phyloP scores from a whole-genome alignment of 2,797 vertebrate genomes.

The Carduelis carduelis region DNA sequence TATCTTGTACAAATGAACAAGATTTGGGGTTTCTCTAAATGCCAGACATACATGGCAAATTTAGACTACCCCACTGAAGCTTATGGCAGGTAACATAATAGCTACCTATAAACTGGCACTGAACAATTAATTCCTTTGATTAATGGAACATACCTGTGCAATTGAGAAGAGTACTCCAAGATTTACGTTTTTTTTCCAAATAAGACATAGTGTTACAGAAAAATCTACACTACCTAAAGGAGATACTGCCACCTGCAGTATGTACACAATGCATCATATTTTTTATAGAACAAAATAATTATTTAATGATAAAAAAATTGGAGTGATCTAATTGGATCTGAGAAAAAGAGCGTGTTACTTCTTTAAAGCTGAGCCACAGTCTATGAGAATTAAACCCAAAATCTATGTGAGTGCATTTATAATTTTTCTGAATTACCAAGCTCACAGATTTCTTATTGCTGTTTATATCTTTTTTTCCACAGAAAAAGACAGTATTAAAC shows the following conservation, averaged over 20 bases:
- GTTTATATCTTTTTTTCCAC: conserved; percentile 69
- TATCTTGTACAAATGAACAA: not conserved
- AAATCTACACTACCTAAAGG: not conserved
- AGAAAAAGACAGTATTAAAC: conserved; percentile 44
- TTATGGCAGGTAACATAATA: not conserved
- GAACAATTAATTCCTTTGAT: not conserved
- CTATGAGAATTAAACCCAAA: not conserved
- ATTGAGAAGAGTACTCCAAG: not conserved
- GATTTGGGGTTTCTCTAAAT: not conserved
- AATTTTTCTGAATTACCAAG: not conserved
- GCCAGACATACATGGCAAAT: not conserved
- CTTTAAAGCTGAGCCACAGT: not conserved
- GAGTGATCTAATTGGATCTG: conserved; percentile 5
- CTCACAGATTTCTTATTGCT: conserved; percentile 57
- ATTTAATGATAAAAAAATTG: conserved; percentile 1
- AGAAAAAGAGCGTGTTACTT: conserved; percentile 21
- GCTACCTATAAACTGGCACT: not conserved
- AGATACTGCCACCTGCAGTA: conserved; percentile 61
- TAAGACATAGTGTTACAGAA: not conserved
- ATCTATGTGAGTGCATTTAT: not conserved
- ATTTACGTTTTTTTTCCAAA: not conserved
- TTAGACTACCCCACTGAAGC: not conserved
- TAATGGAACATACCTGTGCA: conserved; percentile 29
- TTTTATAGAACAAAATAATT: not conserved
- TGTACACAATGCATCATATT: not conserved